phyloP scores from a whole-genome alignment of 2,888 invertebrate species.

The Trisateles emortualis region DNA sequence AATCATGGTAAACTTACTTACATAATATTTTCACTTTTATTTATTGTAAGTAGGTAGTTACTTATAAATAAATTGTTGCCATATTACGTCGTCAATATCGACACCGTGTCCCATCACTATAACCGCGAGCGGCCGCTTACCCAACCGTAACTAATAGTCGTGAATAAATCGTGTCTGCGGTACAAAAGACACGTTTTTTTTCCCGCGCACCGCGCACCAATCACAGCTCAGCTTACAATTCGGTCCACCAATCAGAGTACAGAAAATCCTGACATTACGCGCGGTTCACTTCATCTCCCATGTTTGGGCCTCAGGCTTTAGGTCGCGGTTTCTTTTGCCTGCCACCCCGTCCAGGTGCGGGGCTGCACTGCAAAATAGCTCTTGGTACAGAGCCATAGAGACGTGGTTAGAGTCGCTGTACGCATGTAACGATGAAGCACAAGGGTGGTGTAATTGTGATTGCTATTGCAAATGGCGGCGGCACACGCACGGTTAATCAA shows the following conservation, averaged over 20 bases:
- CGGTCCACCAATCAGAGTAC: conserved; percentile 74
- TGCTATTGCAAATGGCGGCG: conserved; percentile 83
- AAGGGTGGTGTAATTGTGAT: conserved; percentile 72
- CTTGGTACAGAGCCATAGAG: conserved; percentile 38
- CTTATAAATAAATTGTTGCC: too few species aligned
- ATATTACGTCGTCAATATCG: conserved; percentile 12
- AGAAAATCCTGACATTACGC: conserved; percentile 81
- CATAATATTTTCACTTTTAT: too few species aligned
- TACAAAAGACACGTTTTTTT: conserved; percentile 78
- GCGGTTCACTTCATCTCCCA: conserved; percentile 70
- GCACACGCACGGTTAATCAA: conserved; percentile 74
- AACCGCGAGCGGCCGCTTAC: conserved; percentile 61
- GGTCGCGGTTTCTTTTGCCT: conserved; percentile 68
- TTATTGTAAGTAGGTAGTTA: too few species aligned
- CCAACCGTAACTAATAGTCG: conserved; percentile 85
- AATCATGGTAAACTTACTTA: too few species aligned
- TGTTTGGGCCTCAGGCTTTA: conserved; percentile 70
- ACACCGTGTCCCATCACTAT: conserved; percentile 54
- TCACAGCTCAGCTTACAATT: conserved; percentile 56
- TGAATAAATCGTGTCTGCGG: conserved; percentile 78
- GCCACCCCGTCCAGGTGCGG: conserved; percentile 19
- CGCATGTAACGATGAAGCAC: conserved; percentile 19
- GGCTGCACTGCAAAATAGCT: conserved; percentile 50
- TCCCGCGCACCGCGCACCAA: conserved; percentile 70
- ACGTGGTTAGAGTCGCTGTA: not conserved